phyloP scores from a whole-genome alignment of 2,797 vertebrate species.

The Cottoperca gobio region DNA sequence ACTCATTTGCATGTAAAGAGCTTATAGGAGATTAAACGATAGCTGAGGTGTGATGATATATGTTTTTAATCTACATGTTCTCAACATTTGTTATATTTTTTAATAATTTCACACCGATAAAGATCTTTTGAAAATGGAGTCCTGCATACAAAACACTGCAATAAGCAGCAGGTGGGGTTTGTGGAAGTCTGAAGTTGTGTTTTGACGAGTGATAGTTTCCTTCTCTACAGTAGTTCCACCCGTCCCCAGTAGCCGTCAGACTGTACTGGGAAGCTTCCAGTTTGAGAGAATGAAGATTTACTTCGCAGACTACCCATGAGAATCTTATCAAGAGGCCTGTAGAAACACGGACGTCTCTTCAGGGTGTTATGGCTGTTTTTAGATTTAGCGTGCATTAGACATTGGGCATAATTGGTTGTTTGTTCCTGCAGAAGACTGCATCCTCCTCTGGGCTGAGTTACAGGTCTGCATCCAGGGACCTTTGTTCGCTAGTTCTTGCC shows the following conservation, averaged over 20 bases:
- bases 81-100: neutral
- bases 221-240: neutral
- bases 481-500: constrained; percentile 58
- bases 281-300: neutral
- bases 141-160: neutral
- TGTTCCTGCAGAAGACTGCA: constrained; percentile 23
- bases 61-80: constrained; percentile 4
- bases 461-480: constrained; percentile 43
- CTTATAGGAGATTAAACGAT: constrained; percentile 31
- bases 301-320: neutral
- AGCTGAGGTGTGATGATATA: constrained; percentile 2
- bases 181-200: neutral
- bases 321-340: constrained; percentile 1
- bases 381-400: neutral
- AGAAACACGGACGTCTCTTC: neutral
- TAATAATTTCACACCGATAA: constrained; percentile 5
- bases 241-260: neutral
- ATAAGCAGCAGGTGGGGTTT: neutral
- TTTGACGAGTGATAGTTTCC: neutral
- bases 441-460: constrained; percentile 10
- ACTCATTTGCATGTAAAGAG: constrained; percentile 46
- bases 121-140: neutral
- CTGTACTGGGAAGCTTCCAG: neutral
- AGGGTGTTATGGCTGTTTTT: constrained; percentile 5
- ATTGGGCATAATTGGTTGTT: constrained; percentile 63